Base-by-base conservation (phyloP, 2,797 vertebrate species). In the Melanotaenia nigrans region DNA sequence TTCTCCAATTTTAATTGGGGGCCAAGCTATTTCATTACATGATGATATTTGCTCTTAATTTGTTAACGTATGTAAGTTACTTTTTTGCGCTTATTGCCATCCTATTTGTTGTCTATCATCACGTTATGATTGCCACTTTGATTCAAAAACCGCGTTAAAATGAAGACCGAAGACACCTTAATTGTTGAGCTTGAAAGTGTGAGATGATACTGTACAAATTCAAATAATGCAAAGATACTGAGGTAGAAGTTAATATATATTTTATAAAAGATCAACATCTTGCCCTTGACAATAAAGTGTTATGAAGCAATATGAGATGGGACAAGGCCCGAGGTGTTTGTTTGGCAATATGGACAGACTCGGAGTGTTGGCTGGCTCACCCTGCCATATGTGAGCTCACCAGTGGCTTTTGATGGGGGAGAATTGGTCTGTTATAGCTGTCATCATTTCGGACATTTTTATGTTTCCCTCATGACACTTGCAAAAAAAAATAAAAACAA, bases 381-480 rank as follows among this genome's bases (percentile, higher is more conserved):
- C 75, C 78, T 45, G 86, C 93, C 93, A 94, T 95, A 94, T 94
- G 94, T 77, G 88, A 88, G 83, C 92, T 77, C 91, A 90, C 90
- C 87, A 85, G 90, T 92, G 88, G 90, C 87, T 92, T 91, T 89
- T 90, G 86, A 92, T 87, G 90, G 87, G 85, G 87, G 86, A 90
- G 90, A 91, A 92, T 89, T 86, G 89, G 90, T 83, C 90, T 87
- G 88, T 92, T 88, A 92, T 67, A 91, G 90, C 90, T 93, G 91
- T 91, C 92, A 93, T 75, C 84, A 66, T 80, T 72, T 75, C 67
- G 74, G 79, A 90, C 90, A 85, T 89, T 89, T 88, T 79, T 60
- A 87, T 85, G 79, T 89, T 91, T 82, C 61, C 86, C 78, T 78
- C 49, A 68, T 80, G 77, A 75, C 74, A 78, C 78, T 87, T 70